A percentile compares a stretch with the other conserved stretches of the same genome.
Conservation (phyloP, 2,797 vertebrate species). For the Acanthis flammea region DNA sequence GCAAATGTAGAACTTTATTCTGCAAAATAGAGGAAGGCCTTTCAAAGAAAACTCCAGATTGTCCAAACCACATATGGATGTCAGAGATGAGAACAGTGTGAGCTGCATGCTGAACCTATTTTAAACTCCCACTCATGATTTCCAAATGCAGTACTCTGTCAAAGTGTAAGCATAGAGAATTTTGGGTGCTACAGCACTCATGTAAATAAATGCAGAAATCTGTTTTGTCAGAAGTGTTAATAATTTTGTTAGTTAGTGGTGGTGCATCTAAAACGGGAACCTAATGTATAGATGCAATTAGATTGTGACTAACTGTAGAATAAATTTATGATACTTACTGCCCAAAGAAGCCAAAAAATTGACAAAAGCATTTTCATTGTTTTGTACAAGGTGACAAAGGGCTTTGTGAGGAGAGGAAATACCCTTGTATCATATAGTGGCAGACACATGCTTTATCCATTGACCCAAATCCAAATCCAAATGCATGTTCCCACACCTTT, state of each 20-base stretch:
- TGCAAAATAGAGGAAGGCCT: background rate
- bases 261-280: background rate
- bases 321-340: background rate
- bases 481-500: background rate
- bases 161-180: background rate
- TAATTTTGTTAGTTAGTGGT: background rate
- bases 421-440: rapidly evolving
- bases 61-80: constrained; percentile 41
- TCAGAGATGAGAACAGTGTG: constrained; percentile 34
- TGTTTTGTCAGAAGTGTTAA: background rate
- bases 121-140: constrained; percentile 45
- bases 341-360: background rate
- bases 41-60: constrained; percentile 27
- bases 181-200: background rate
- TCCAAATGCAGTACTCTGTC: constrained; percentile 19
- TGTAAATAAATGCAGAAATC: background rate
- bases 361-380: background rate
- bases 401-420: background rate
- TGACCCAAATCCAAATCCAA: background rate
- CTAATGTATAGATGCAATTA: background rate
- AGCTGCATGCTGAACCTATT: constrained; percentile 32
- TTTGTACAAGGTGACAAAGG: background rate
- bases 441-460: background rate
- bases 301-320: background rate
- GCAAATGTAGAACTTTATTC: background rate